Evolutionary conservation across 1,140 invertebrate species (phyloP).

Genomic region (Lucilia cuprina): DNA sequence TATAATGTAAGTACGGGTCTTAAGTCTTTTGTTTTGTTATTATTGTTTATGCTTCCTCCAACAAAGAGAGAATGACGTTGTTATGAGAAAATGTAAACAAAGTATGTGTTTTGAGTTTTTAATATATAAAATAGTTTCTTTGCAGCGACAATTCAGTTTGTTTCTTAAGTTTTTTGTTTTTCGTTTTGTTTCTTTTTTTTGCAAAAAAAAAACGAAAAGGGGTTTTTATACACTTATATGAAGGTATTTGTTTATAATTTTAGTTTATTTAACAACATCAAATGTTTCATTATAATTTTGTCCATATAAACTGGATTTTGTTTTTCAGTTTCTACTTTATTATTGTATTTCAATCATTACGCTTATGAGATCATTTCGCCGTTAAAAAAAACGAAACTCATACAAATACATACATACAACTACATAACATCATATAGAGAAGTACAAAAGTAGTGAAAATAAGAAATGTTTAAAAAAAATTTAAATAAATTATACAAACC

Average conservation of each 20-base stretch:
- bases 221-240: background rate
- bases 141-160: too few relatives aligned
- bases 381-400: background rate
- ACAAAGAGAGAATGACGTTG: background rate
- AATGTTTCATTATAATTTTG: background rate
- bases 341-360: background rate
- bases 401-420: background rate
- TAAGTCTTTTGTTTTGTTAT: slow-evolving; percentile 38
- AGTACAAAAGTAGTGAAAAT: background rate
- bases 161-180: background rate
- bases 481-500: slow-evolving; percentile 35
- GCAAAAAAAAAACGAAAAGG: background rate
- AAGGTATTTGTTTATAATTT: background rate
- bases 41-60: background rate
- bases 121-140: too few relatives aligned
- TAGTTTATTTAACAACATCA: background rate
- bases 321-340: background rate
- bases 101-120: background rate
- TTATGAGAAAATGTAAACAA: background rate
- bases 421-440: background rate
- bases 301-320: background rate
- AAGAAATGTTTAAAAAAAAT: background rate
- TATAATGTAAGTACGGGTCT: background rate
- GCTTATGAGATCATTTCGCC: background rate
- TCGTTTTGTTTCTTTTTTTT: background rate